phyloP scores from a whole-genome alignment of 2,113 vertebrate species.

The Haplochromis burtoni region DNA sequence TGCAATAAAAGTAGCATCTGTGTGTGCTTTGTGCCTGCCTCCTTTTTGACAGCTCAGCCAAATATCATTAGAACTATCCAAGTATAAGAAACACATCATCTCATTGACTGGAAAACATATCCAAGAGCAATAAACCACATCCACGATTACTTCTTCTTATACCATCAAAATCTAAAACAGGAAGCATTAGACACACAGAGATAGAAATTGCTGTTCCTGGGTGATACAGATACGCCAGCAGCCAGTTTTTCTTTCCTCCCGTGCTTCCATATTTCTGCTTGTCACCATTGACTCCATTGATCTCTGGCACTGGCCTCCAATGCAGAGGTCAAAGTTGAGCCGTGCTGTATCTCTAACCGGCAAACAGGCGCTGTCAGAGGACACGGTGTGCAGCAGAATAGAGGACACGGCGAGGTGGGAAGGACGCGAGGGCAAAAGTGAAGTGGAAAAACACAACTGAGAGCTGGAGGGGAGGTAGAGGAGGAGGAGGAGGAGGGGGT shows the following conservation, averaged over 20 bases:
- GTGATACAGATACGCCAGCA: not conserved
- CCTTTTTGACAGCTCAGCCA: not conserved
- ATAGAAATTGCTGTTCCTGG: not conserved
- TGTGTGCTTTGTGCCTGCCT: not conserved
- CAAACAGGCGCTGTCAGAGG: conserved; percentile 22
- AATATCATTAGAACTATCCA: not conserved
- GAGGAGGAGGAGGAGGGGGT: not conserved
- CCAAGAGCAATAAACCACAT: not conserved
- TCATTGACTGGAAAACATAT: not conserved
- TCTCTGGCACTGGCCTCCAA: conserved; percentile 13
- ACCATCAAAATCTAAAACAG: not conserved
- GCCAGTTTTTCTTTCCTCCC: not conserved
- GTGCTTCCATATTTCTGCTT: not conserved
- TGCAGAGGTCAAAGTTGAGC: conserved; percentile 47
- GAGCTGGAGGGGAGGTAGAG: conserved; percentile 16
- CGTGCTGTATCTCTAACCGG: not conserved
- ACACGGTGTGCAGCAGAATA: not conserved
- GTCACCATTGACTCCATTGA: conserved; percentile 28
- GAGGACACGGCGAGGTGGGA: conserved; percentile 34
- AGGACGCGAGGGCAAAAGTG: conserved; percentile 25
- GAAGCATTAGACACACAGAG: not conserved
- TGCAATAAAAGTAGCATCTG: not conserved
- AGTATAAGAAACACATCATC: not conserved
- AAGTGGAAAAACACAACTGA: conserved; percentile 15
- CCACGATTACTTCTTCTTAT: not conserved